Evolutionary conservation across 2,888 invertebrate genomes (phyloP).

Genomic region (Atethmia centrago): DNA sequence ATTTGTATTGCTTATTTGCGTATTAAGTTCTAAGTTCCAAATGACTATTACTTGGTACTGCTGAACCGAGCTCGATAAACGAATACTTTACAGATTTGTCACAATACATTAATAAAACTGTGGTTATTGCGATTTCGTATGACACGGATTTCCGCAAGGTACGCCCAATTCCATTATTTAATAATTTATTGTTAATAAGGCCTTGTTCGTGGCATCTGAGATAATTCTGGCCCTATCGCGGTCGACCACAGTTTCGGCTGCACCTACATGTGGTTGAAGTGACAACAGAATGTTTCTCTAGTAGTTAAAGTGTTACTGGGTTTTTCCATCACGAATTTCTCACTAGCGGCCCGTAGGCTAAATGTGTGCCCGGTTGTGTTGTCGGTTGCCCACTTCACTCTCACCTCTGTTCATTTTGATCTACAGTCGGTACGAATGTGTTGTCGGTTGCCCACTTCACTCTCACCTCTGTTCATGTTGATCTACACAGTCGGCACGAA

Average conservation of each 20-base stretch:
- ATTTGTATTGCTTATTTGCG: background rate
- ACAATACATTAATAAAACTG: no score
- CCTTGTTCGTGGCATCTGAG: constrained; percentile 13
- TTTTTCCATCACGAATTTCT: background rate
- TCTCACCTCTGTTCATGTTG: background rate
- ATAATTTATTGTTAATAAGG: background rate
- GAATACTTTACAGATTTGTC: background rate
- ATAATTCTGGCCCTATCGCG: background rate
- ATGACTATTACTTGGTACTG: background rate
- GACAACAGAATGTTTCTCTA: background rate
- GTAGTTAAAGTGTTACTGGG: background rate
- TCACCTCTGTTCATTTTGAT: background rate
- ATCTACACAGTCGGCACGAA: no score
- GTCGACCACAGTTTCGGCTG: background rate
- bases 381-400: background rate
- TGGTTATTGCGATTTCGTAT: background rate
- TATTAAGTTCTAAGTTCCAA: background rate
- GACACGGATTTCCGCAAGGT: background rate
- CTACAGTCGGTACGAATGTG: no score
- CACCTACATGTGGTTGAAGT: no score
- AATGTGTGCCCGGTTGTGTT: background rate
- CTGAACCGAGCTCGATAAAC: background rate
- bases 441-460: no score
- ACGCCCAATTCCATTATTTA: background rate
- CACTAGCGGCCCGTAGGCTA: background rate